Evolutionary conservation across 1,140 invertebrate species (phyloP).

Genomic region (Rhagoletis pomonella): DNA sequence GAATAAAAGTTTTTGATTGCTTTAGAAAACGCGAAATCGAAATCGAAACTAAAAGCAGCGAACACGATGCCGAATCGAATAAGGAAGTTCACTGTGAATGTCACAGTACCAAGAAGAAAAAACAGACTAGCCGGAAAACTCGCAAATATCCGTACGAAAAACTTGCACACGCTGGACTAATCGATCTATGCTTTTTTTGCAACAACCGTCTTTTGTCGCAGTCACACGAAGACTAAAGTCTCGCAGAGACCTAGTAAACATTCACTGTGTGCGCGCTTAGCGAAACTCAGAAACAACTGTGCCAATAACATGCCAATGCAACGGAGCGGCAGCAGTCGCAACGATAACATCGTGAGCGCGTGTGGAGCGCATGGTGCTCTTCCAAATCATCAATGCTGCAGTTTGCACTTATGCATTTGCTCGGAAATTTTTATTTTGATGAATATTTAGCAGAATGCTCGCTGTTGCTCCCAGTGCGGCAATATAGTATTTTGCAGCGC

Average conservation of each 20-base stretch:
- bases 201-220: slow-evolving; percentile 41
- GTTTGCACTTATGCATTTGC: neutral
- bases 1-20: neutral
- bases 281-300: neutral
- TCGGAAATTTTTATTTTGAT: neutral
- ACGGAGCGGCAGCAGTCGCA: neutral
- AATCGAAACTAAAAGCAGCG: neutral
- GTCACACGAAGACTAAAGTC: slow-evolving; percentile 38
- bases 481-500: neutral
- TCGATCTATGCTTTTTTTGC: neutral
- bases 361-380: too few species aligned
- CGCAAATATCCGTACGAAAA: slow-evolving; percentile 21
- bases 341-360: slow-evolving; percentile 32
- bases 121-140: neutral
- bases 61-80: neutral
- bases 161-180: neutral
- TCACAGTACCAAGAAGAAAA: neutral
- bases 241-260: neutral
- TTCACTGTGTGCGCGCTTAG: neutral
- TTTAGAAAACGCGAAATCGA: neutral
- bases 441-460: neutral
- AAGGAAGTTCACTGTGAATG: neutral
- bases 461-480: neutral
- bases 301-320: slow-evolving; percentile 19
- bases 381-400: slow-evolving; percentile 12